Conservation (phyloP, 2,888 invertebrate genomes). For the Sthenelais limicola region DNA sequence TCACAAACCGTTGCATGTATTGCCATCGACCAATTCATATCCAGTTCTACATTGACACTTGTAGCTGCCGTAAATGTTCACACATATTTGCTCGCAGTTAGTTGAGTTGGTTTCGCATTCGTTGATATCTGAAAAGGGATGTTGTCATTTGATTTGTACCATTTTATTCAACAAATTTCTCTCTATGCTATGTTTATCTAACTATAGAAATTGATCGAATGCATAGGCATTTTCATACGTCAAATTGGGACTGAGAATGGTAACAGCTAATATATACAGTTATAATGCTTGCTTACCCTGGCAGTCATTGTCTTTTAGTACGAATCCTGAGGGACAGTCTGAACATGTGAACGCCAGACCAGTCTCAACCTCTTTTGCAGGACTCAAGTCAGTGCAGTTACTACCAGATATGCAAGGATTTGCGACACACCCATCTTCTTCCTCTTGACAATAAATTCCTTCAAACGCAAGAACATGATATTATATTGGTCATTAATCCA, state of each 20-base stretch:
- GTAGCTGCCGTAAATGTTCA: slow-evolving; percentile 11
- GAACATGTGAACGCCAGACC: slow-evolving; percentile 23
- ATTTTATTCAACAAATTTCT: neutral
- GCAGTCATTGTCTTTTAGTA: neutral
- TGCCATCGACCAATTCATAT: neutral
- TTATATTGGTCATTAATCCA: too few species aligned
- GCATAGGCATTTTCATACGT: neutral
- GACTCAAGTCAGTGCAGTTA: slow-evolving; percentile 42
- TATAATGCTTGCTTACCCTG: slow-evolving; percentile 2
- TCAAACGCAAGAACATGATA: too few species aligned
- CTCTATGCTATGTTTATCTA: neutral
- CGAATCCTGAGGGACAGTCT: slow-evolving; percentile 27
- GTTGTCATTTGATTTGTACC: neutral
- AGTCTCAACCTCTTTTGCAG: slow-evolving; percentile 15
- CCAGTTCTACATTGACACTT: slow-evolving; percentile 38
- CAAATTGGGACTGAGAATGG: neutral
- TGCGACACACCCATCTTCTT: slow-evolving; percentile 26
- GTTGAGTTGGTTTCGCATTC: slow-evolving; percentile 6
- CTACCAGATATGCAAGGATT: slow-evolving; percentile 23
- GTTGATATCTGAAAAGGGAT: slow-evolving; percentile 24
- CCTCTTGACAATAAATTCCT: slow-evolving; percentile 1
- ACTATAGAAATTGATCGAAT: neutral
- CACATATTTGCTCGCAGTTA: slow-evolving; percentile 22
- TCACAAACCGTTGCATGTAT: slow-evolving; percentile 6
- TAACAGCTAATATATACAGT: neutral